Percentiles rank a stretch among this genome's conserved stretches.
These are phyloP conservation scores for Idaea biselata DNA, from an alignment of 2,888 invertebrate genomes.

Conservation along the genomic window DNA sequence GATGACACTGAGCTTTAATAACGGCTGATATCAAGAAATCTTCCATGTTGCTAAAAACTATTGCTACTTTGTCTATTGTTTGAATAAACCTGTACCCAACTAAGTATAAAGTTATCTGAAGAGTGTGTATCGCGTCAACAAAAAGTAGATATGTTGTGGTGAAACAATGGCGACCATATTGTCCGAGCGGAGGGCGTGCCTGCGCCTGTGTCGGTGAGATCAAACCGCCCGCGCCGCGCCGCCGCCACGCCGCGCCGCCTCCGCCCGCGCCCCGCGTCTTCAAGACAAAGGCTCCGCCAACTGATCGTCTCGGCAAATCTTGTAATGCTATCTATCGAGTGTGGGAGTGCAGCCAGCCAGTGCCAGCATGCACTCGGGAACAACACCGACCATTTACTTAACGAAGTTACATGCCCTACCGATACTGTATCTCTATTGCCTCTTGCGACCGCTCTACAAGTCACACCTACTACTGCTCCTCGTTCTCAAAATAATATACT, in stretches of 20 bases:
- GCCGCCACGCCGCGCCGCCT: slow-evolving; percentile 15
- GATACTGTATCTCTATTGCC: no score
- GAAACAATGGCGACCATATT: slow-evolving; percentile 31
- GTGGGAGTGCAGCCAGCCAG: no score
- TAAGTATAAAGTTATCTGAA: slow-evolving; percentile 5
- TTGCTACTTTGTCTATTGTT: no score
- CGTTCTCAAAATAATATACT: no score
- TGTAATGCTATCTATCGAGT: slow-evolving; percentile 17
- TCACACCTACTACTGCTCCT: no score
- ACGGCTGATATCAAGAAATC: no score
- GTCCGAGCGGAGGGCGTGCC: slow-evolving; percentile 22
- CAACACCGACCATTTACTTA: no score
- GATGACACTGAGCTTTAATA: no score
- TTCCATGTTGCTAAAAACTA: no score
- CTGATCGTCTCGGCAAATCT: slow-evolving; percentile 4
- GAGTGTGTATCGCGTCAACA: slow-evolving; percentile 8
- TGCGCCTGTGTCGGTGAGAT: slow-evolving; percentile 9
- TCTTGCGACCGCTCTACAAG: no score
- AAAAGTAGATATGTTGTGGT: slow-evolving; percentile 23
- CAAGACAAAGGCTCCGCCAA: neutral
- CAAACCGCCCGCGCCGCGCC: slow-evolving; percentile 11
- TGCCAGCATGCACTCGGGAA: no score
- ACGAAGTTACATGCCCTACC: no score
- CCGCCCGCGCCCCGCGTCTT: slow-evolving; percentile 15
- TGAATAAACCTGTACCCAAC: slow-evolving; percentile 8